These are phyloP conservation scores for Cervus canadensis DNA, from an alignment of 2,113 vertebrate species.

Conservation along the genomic window DNA sequence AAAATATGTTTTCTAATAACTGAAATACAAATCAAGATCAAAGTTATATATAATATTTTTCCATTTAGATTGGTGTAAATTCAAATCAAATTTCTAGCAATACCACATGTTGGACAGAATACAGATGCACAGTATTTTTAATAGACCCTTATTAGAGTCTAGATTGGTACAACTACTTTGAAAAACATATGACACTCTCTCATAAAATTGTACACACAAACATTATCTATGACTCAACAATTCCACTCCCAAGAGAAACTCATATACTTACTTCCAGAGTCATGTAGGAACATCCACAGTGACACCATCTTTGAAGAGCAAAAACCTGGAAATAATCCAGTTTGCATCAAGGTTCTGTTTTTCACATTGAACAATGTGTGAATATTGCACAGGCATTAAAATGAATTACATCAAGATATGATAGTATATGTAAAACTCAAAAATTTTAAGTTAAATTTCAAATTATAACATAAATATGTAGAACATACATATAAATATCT, in stretches of 20 bases:
- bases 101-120: background rate
- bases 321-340: background rate
- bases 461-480: background rate
- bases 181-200: background rate
- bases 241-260: background rate
- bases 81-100: background rate
- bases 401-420: background rate
- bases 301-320: background rate
- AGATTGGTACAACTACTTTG: background rate
- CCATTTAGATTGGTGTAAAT: background rate
- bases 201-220: background rate
- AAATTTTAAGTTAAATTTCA: background rate
- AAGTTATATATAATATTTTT: background rate
- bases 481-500: background rate
- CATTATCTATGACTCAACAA: background rate
- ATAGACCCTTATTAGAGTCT: background rate
- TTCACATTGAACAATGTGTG: no score
- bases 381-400: background rate
- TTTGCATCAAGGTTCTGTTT: background rate
- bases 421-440: background rate
- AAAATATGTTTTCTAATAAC: background rate
- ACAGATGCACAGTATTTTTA: background rate
- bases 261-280: background rate
- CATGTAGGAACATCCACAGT: background rate
- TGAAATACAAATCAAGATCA: background rate